A percentile compares a stretch with the other conserved stretches of the same genome.
Conservation (phyloP, 2,797 vertebrate genomes). For the Podargus strigoides region DNA sequence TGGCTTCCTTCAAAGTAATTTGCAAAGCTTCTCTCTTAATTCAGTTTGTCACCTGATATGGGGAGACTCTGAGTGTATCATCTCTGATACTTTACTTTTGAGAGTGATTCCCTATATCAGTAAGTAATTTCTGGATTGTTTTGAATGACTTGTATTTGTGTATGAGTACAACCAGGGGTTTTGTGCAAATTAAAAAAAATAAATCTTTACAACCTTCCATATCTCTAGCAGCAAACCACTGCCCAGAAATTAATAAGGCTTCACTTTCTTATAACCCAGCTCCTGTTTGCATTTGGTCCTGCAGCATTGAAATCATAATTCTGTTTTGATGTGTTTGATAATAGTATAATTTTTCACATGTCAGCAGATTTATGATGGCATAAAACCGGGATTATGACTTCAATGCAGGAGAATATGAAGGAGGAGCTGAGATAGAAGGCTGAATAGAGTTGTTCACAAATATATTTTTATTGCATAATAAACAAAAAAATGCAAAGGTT, state of each 20-base stretch:
- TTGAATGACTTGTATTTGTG: neutral
- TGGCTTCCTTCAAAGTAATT: neutral
- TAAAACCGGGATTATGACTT: constrained; percentile 60
- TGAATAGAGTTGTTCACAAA: constrained; percentile 17
- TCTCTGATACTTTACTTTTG: neutral
- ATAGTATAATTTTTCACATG: constrained; percentile 58
- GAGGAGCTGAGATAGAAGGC: constrained; percentile 5
- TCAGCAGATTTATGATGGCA: constrained; percentile 59
- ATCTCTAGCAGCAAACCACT: neutral
- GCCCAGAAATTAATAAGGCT: constrained; percentile 19
- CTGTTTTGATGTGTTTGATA: constrained; percentile 48
- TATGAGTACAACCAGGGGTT: neutral
- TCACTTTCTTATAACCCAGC: neutral
- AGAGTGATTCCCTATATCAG: neutral
- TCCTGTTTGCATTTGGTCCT: constrained; percentile 13
- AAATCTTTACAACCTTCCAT: neutral
- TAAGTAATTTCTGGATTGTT: neutral
- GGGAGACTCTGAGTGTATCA: neutral
- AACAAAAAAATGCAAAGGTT: neutral
- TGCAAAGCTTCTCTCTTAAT: neutral
- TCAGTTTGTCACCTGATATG: neutral
- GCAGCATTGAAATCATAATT: constrained; percentile 40
- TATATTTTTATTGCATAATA: constrained; percentile 22
- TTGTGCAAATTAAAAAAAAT: neutral
- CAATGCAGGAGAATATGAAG: constrained; percentile 17